Evolutionary conservation across 2,888 invertebrate genomes (phyloP).

Genomic region (Bellardia pandia): DNA sequence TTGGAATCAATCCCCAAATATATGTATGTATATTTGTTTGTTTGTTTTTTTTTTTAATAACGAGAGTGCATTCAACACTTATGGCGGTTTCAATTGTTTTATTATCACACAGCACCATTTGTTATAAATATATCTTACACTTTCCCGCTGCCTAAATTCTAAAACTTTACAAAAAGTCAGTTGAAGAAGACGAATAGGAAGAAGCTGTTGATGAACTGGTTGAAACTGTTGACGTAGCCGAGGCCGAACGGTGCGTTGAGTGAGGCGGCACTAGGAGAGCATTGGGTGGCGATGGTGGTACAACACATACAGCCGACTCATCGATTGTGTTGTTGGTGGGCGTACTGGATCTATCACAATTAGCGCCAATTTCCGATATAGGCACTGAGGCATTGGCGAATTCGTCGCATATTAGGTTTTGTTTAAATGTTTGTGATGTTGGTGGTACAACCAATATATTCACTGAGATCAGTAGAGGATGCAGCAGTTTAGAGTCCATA

Average conservation of each 20-base stretch:
- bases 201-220: slow-evolving; percentile 71
- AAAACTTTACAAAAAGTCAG: slow-evolving; percentile 70
- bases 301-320: slow-evolving; percentile 79
- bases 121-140: not conserved
- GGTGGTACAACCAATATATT: slow-evolving; percentile 88
- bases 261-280: slow-evolving; percentile 60
- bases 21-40: not conserved
- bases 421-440: slow-evolving; percentile 80
- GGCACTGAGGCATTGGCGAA: slow-evolving; percentile 78
- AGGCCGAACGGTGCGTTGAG: slow-evolving; percentile 74
- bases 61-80: slow-evolving; percentile 57
- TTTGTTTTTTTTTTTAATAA: slow-evolving; percentile 24
- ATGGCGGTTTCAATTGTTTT: slow-evolving; percentile 57
- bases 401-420: slow-evolving; percentile 78
- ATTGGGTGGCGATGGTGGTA: slow-evolving; percentile 76
- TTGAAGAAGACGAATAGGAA: slow-evolving; percentile 69
- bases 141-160: not conserved
- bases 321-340: slow-evolving; percentile 74
- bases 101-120: slow-evolving; percentile 68
- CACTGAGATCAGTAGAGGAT: slow-evolving; percentile 89
- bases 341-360: slow-evolving; percentile 76
- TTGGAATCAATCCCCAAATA: slow-evolving; percentile 53
- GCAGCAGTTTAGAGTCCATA: slow-evolving; percentile 86
- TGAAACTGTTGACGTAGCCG: slow-evolving; percentile 74
- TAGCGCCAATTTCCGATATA: slow-evolving; percentile 82